Evolutionary conservation across 2,113 vertebrate genomes (phyloP).

Genomic region (Desmodus rotundus): DNA sequence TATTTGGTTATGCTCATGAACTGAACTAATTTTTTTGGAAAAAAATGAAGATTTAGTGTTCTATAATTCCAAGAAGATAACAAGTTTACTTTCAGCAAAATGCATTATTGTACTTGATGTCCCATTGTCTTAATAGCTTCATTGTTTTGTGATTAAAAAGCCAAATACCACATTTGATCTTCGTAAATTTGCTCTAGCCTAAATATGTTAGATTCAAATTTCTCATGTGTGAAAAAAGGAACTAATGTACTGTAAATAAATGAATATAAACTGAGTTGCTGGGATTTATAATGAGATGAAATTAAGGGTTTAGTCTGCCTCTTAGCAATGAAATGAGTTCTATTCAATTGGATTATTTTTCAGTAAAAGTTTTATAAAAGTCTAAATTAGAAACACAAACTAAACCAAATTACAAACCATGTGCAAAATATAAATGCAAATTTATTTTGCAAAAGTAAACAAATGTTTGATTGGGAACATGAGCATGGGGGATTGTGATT

Average conservation of each 20-base stretch:
- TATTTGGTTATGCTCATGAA: neutral
- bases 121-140: neutral
- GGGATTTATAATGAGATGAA: slow-evolving; percentile 61
- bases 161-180: slow-evolving; percentile 27
- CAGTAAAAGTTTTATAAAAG: slow-evolving; percentile 46
- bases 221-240: slow-evolving; percentile 55
- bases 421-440: slow-evolving; percentile 30
- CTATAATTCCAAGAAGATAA: neutral
- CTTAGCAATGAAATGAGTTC: slow-evolving; percentile 48
- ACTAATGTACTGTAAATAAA: slow-evolving; percentile 52
- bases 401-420: slow-evolving; percentile 34
- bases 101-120: neutral
- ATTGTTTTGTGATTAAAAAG: slow-evolving; percentile 38
- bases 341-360: slow-evolving; percentile 49
- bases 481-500: neutral
- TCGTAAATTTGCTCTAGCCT: slow-evolving; percentile 19
- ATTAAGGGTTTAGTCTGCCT: slow-evolving; percentile 53
- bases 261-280: slow-evolving; percentile 61
- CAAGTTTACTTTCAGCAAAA: neutral
- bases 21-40: neutral
- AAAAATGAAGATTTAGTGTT: rapidly evolving
- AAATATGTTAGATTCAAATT: slow-evolving; percentile 54
- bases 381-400: slow-evolving; percentile 25
- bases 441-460: slow-evolving; percentile 35
- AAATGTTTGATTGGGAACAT: neutral